Percentiles rank a stretch among this genome's conserved stretches.
Evolutionary conservation across 1,140 invertebrate genomes (phyloP).

Genomic region (Drosophila fuyamai): DNA sequence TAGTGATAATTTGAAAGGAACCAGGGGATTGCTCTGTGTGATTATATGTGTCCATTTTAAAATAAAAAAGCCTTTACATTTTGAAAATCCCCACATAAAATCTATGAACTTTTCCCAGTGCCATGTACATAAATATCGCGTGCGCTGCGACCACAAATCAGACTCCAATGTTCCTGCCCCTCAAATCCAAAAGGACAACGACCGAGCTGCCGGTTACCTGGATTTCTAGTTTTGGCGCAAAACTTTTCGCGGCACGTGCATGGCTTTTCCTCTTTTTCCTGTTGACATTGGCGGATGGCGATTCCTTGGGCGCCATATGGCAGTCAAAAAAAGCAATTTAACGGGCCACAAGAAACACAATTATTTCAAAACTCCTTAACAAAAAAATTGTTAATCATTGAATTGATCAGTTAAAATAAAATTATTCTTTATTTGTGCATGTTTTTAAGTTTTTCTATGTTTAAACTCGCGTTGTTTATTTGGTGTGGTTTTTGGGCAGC

Average conservation of each 20-base stretch:
- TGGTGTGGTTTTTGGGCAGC: not conserved
- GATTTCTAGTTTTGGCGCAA: conserved; percentile 43
- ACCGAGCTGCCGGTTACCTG: conserved; percentile 29
- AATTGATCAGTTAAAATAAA: not conserved
- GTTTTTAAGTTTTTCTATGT: not conserved
- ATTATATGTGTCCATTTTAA: too few relatives aligned
- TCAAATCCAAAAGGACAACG: conserved; percentile 18
- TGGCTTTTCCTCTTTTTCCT: conserved; percentile 11
- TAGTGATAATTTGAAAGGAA: too few relatives aligned
- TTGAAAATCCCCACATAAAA: too few relatives aligned
- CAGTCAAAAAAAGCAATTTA: conserved; percentile 5
- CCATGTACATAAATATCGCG: conserved; percentile 19
- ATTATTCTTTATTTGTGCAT: not conserved
- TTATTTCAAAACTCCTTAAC: not conserved
- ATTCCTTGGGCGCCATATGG: conserved; percentile 29
- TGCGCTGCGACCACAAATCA: conserved; percentile 60
- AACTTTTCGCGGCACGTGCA: conserved; percentile 29
- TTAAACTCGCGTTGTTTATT: conserved; percentile 4
- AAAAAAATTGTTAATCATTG: not conserved
- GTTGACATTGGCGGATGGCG: conserved; percentile 28
- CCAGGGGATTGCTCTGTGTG: too few relatives aligned
- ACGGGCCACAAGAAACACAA: not conserved
- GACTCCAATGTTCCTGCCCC: not conserved
- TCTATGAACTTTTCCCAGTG: not conserved
- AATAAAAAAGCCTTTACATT: too few relatives aligned